These are phyloP conservation scores for Tupiocoris notatus DNA, from an alignment of 2,888 invertebrate species.

Conservation along the genomic window DNA sequence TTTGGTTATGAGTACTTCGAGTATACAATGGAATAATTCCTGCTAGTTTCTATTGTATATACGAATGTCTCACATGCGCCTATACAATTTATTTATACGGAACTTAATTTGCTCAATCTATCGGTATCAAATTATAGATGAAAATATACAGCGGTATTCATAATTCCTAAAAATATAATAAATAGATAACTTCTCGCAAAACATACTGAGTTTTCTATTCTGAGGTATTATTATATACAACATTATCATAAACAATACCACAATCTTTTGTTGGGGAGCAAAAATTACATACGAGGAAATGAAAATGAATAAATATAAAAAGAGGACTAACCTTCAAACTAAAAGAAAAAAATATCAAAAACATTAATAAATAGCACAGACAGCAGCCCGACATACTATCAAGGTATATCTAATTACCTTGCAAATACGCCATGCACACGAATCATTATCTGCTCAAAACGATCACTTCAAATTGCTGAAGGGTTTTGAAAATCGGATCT, in stretches of 20 bases:
- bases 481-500: not conserved
- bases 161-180: slow-evolving; percentile 16
- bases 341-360: not conserved
- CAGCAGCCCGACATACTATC: not conserved
- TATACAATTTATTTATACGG: not conserved
- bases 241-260: not conserved
- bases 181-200: not conserved
- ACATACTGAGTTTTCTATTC: not conserved
- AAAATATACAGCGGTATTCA: slow-evolving; percentile 32
- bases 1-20: not conserved
- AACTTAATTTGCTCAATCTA: not conserved
- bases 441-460: no score
- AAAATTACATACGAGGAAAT: not conserved
- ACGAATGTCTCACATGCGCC: not conserved
- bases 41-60: not conserved
- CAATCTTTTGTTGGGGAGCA: not conserved
- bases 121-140: not conserved
- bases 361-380: not conserved
- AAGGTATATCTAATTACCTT: not conserved
- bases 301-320: not conserved
- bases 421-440: not conserved
- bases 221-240: not conserved
- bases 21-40: not conserved
- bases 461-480: not conserved
- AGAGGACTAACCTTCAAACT: not conserved